Conservation (phyloP, 2,797 vertebrate genomes). For the Euphonia xanthogaster region DNA sequence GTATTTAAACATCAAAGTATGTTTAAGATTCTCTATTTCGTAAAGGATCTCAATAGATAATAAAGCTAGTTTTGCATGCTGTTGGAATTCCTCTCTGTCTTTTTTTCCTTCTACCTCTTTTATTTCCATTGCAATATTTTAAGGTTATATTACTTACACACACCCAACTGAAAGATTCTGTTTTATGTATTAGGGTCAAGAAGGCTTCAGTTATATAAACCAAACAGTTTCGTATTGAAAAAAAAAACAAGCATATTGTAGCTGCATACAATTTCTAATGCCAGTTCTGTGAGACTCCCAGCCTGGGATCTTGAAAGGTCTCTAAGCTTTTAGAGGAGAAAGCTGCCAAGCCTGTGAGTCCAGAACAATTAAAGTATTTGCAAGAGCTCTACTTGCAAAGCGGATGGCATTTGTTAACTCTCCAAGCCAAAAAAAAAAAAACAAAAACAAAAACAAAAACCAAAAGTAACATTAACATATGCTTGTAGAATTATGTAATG, state of each 20-base stretch:
- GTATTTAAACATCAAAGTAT: background rate
- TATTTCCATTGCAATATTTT: background rate
- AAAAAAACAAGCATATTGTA: background rate
- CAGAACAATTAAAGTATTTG: constrained; percentile 20
- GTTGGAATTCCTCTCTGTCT: background rate
- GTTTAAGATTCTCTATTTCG: background rate
- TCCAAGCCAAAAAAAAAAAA: background rate
- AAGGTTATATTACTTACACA: background rate
- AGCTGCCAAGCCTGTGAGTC: background rate
- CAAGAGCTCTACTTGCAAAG: constrained; percentile 16
- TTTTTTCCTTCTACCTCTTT: background rate
- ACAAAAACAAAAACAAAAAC: background rate
- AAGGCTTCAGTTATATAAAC: background rate
- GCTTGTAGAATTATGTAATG: constrained; percentile 12
- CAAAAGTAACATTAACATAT: background rate
- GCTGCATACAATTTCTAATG: background rate
- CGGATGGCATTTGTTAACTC: background rate
- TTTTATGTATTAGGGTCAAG: background rate
- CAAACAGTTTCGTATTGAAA: background rate
- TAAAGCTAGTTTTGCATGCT: background rate
- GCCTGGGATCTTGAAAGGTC: background rate
- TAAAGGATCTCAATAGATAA: background rate
- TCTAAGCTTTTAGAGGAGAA: background rate
- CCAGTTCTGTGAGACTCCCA: background rate
- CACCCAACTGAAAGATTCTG: background rate